A percentile compares a stretch with the other conserved stretches of the same genome.
Evolutionary conservation across 2,113 vertebrate genomes (phyloP).

Genomic region (Tragelaphus strepsiceros): DNA sequence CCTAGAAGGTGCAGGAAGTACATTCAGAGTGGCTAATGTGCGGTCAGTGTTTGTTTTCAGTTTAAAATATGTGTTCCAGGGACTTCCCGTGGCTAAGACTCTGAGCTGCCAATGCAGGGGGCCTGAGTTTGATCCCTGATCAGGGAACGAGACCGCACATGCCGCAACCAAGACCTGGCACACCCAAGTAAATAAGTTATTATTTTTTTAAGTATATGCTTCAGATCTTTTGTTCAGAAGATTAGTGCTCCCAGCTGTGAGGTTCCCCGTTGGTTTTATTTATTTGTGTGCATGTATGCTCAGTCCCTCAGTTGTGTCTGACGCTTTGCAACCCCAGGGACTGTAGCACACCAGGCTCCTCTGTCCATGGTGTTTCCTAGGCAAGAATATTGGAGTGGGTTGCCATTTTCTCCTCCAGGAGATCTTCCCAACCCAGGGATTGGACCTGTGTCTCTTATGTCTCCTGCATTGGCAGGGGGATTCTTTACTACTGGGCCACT

Average conservation of each 20-base stretch:
- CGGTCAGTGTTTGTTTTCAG: background rate
- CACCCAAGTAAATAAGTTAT: background rate
- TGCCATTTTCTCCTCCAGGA: background rate
- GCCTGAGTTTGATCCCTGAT: background rate
- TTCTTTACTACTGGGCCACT: background rate
- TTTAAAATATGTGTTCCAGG: background rate
- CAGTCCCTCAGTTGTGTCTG: background rate
- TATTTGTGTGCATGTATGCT: background rate
- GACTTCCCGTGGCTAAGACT: background rate
- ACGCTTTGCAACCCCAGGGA: background rate
- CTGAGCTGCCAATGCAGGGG: background rate
- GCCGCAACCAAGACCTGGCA: background rate
- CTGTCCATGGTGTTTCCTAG: background rate
- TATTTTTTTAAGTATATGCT: background rate
- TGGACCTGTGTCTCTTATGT: background rate
- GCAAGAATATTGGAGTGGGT: background rate
- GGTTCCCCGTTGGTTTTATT: background rate
- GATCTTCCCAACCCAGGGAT: background rate
- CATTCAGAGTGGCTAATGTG: background rate
- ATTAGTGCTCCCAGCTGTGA: background rate
- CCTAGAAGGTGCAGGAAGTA: background rate
- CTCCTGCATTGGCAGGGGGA: background rate
- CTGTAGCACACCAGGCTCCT: background rate
- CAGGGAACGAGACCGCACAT: background rate
- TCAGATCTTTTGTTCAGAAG: background rate